Base-by-base conservation (phyloP, 2,113 vertebrate species). In the Hoplias malabaricus region DNA sequence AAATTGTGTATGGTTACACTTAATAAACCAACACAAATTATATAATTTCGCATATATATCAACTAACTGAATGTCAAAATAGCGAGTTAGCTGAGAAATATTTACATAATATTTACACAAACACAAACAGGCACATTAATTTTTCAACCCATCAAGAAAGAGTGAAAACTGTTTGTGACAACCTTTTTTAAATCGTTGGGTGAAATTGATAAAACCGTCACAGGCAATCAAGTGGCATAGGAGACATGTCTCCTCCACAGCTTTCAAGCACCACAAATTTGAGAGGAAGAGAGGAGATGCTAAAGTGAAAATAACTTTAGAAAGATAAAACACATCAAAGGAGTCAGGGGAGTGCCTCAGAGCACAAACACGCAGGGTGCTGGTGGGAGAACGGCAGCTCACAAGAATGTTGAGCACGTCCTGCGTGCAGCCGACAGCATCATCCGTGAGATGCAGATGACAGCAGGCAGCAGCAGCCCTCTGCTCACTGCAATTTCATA, bases 241-340 rank as follows among this genome's bases (percentile, higher is more conserved):
- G 23, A 29, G 29, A 31, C 27, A 16, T 19, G 27, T 31, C 56
- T 33, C 13, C 19, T 14, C 57, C 57, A 61, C 27, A 61, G 57
- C 13, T 14, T 27, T 29, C 54, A 29, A 57, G 2, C 43, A 31
- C 9, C 21, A 69, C 14, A 70, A 43, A 54, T n/a, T 38, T 33
- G 50, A 25, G 33, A 4, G 48, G 13, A 23, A 38, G 31, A 56
- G 43, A 34, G 5, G 21, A 54, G 29, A 21, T n/a, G 3, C 19
- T 59, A 59, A 36, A 40, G 50, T 23, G 23, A 56, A 23, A 40
- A 38, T 33, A 36, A 38, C 2, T 46, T 46, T 46, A 1, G 9
- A 48, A 27, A 54, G 33, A 61, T 19, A 31, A 54, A 71, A 56
- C 19, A 54, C 21, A 53, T 70, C 46, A 70, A 56, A 54, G 50